phyloP scores from a whole-genome alignment of 2,888 invertebrate species.

The Meloe dianella region DNA sequence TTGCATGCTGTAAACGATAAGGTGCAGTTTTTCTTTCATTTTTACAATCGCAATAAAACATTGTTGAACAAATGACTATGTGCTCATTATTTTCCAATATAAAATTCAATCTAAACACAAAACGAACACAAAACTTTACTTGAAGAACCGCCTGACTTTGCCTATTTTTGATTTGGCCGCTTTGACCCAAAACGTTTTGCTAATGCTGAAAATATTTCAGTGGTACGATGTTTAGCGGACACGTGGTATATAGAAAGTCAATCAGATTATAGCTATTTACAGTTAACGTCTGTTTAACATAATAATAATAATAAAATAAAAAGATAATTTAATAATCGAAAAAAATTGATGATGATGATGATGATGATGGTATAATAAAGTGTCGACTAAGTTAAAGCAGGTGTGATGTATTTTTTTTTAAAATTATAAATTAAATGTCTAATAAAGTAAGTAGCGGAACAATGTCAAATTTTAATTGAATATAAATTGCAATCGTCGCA shows the following conservation, averaged over 20 bases:
- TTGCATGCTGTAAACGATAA: not conserved
- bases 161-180: no score
- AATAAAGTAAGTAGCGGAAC: slow-evolving; percentile 3
- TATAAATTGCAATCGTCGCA: not conserved
- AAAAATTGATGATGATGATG: not conserved
- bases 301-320: slow-evolving; percentile 5
- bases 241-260: not conserved
- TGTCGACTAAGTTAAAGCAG: not conserved
- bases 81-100: no score
- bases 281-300: not conserved
- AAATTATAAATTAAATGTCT: not conserved
- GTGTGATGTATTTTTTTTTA: not conserved
- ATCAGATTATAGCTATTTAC: not conserved
- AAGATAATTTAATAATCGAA: slow-evolving; percentile 1
- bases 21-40: not conserved
- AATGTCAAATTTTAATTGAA: slow-evolving; percentile 6
- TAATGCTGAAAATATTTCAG: no score
- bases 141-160: no score
- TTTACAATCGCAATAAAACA: not conserved
- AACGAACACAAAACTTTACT: no score
- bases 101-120: no score
- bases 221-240: not conserved
- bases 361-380: not conserved
- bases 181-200: no score
- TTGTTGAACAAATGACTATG: not conserved